Percentiles rank a stretch among this genome's conserved stretches.
Evolutionary conservation across 2,797 vertebrate species (phyloP).

Genomic region (Denticeps clupeoides): DNA sequence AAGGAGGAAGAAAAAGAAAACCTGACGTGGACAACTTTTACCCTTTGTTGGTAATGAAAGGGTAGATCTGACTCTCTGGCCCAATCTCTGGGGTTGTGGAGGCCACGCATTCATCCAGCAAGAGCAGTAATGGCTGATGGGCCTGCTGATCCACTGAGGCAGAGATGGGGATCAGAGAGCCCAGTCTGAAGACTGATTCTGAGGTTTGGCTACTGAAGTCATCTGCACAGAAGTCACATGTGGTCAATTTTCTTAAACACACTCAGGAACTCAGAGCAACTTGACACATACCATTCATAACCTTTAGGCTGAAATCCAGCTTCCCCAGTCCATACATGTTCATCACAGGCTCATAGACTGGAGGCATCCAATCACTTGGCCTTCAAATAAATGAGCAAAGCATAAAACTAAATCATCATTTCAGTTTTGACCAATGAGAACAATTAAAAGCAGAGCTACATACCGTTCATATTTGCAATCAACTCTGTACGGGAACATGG

Average conservation of each 20-base stretch:
- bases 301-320: constrained; percentile 41
- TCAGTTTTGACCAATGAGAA: no score
- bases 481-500: no score
- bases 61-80: constrained; percentile 31
- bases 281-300: constrained; percentile 49
- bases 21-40: no score
- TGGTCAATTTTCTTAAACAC: not conserved
- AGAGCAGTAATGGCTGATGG: constrained; percentile 55
- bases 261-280: not conserved
- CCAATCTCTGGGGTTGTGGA: constrained; percentile 17
- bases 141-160: constrained; percentile 47
- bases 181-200: constrained; percentile 36
- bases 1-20: no score
- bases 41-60: constrained; percentile 63
- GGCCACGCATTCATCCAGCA: constrained; percentile 63
- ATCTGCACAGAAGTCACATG: constrained; percentile 32
- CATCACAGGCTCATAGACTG: constrained; percentile 30
- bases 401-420: not conserved
- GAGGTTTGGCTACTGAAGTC: constrained; percentile 44
- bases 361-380: constrained; percentile 41
- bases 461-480: no score
- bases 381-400: constrained; percentile 27
- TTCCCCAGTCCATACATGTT: constrained; percentile 34
- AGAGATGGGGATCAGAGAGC: constrained; percentile 53
- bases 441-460: no score